Percentiles rank a stretch among this genome's conserved stretches.
These are phyloP conservation scores for Todus mexicanus DNA, from an alignment of 2,797 vertebrate genomes.

Conservation along the genomic window DNA sequence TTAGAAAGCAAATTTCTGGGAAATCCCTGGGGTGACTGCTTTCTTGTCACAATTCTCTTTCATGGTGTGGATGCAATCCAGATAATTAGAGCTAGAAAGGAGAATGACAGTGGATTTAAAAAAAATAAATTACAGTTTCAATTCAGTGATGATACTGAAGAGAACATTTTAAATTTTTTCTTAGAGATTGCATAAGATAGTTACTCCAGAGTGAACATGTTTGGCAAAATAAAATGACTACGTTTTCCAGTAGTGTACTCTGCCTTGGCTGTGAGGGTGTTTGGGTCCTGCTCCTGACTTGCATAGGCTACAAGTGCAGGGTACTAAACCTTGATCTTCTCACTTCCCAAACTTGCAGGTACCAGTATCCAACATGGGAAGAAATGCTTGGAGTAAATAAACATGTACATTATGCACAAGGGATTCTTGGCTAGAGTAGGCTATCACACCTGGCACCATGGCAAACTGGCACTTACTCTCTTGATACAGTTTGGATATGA, in stretches of 20 bases:
- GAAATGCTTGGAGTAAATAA: neutral
- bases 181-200: constrained; percentile 3
- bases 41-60: constrained; percentile 40
- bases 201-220: neutral
- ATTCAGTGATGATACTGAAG: neutral
- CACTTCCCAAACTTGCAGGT: neutral
- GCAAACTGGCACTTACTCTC: neutral
- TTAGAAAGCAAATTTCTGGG: constrained; percentile 43
- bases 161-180: constrained; percentile 23
- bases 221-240: neutral
- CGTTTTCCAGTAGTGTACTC: neutral
- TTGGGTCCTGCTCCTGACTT: neutral
- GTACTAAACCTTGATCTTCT: neutral
- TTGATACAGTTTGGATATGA: neutral
- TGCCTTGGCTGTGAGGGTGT: neutral
- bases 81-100: constrained; percentile 15
- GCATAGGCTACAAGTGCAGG: fast-evolving
- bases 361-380: neutral
- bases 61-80: constrained; percentile 14
- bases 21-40: constrained; percentile 21
- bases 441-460: neutral
- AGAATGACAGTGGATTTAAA: neutral
- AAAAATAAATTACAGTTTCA: neutral
- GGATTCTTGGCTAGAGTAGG: neutral
- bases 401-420: fast-evolving